A percentile compares a stretch with the other conserved stretches of the same genome.
phyloP scores from a whole-genome alignment of 2,113 vertebrate genomes.

The Daphoenositta chrysoptera region DNA sequence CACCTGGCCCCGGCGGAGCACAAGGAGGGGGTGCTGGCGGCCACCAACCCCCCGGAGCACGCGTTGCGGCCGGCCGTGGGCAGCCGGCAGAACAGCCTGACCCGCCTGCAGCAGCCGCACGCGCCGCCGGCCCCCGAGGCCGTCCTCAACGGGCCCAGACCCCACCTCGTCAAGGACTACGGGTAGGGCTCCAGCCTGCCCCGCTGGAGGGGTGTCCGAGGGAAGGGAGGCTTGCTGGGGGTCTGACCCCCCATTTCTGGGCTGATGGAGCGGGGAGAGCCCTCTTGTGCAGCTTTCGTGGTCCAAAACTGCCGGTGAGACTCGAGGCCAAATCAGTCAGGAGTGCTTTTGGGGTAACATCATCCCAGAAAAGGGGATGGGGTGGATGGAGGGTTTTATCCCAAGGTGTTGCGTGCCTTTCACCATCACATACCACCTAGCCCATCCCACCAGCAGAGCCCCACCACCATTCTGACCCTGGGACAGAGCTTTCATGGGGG shows the following conservation, averaged over 20 bases:
- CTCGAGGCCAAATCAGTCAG: not conserved
- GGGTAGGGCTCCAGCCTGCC: slow-evolving; percentile 57
- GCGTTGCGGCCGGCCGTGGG: slow-evolving; percentile 66
- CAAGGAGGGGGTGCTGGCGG: slow-evolving; percentile 72
- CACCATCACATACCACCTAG: fast-evolving
- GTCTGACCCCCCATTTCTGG: not conserved
- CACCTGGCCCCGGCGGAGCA: slow-evolving; percentile 70
- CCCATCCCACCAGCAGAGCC: too few relatives aligned
- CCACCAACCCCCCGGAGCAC: slow-evolving; percentile 79
- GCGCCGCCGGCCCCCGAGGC: slow-evolving; percentile 71
- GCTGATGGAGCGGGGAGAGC: fast-evolving
- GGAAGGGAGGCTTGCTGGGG: not conserved
- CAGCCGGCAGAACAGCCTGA: slow-evolving; percentile 84
- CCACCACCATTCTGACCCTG: not conserved
- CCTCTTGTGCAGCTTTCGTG: fast-evolving
- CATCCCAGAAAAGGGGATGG: not conserved
- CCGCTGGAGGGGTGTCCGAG: not conserved
- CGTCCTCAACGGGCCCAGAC: slow-evolving; percentile 84
- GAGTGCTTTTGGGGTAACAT: fast-evolving
- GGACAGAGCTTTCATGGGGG: fast-evolving
- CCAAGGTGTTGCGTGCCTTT: not conserved
- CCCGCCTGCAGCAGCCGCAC: slow-evolving; percentile 78
- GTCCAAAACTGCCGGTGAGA: fast-evolving
- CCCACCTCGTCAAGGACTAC: slow-evolving; percentile 84
- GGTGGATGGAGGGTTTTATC: not conserved